Conservation (phyloP, 2,888 invertebrate genomes). For the Balanococcus diminutus region DNA sequence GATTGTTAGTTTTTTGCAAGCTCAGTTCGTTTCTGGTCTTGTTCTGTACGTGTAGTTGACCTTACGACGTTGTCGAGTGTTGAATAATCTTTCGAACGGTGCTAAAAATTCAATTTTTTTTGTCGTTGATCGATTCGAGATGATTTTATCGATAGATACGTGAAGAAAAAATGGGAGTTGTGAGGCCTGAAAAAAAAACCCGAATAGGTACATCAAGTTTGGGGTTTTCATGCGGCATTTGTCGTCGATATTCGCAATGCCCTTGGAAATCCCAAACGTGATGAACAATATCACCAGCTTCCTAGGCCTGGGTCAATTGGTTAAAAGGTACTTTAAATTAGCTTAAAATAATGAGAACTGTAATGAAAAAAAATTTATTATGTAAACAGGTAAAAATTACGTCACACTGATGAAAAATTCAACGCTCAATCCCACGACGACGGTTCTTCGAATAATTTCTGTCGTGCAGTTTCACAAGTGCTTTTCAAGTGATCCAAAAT, state of each 20-base stretch:
- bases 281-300: not conserved
- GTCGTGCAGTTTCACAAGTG: not conserved
- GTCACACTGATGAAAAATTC: not conserved
- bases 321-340: not conserved
- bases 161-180: too few species aligned
- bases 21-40: too few species aligned
- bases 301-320: not conserved
- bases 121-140: too few species aligned
- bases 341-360: not conserved
- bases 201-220: constrained; percentile 69
- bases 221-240: constrained; percentile 78
- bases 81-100: too few species aligned
- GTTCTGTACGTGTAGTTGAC: too few species aligned
- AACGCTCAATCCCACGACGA: not conserved
- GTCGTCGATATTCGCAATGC: constrained; percentile 68
- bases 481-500: constrained; percentile 6
- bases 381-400: not conserved
- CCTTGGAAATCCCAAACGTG: constrained; percentile 77
- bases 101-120: too few species aligned
- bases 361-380: not conserved
- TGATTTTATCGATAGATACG: too few species aligned
- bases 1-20: too few species aligned
- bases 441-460: constrained; percentile 47
- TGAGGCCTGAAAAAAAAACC: too few species aligned
- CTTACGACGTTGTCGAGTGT: too few species aligned